Conservation (phyloP, 2,888 invertebrate species). For the Drosophila sordidapex region DNA sequence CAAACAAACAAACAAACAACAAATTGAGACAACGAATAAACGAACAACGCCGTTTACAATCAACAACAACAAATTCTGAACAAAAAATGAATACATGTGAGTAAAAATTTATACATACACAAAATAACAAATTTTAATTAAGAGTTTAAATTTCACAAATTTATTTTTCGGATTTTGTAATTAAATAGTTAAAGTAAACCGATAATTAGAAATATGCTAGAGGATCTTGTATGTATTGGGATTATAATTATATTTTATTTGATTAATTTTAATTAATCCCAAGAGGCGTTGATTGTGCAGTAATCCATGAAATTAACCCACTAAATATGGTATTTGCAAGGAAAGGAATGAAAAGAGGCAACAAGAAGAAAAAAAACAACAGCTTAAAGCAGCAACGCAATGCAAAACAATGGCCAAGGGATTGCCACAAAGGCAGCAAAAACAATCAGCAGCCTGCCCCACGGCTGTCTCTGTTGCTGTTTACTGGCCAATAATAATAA, state of each 20-base stretch:
- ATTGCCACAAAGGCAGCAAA: constrained; percentile 36
- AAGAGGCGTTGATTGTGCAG: not conserved
- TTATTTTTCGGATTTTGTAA: not conserved
- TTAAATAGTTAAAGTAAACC: not conserved
- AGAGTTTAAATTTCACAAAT: not conserved
- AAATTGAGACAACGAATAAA: constrained; percentile 80
- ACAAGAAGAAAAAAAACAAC: constrained; percentile 7
- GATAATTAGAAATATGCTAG: not conserved
- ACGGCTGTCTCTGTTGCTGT: constrained; percentile 29
- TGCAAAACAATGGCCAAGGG: constrained; percentile 51
- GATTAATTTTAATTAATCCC: not conserved
- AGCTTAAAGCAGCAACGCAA: constrained; percentile 13
- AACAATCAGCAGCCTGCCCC: constrained; percentile 22
- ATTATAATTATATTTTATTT: not conserved
- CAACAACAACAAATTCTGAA: constrained; percentile 24
- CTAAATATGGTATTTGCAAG: not conserved
- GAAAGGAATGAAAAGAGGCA: constrained; percentile 2
- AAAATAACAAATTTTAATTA: not conserved
- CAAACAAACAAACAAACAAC: constrained; percentile 28
- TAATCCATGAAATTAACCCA: not conserved
- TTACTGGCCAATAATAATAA: constrained; percentile 51
- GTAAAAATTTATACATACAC: constrained; percentile 8
- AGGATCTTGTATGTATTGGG: not conserved
- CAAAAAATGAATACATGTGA: constrained; percentile 68
- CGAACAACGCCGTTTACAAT: constrained; percentile 80